These are phyloP conservation scores for Drosophila repleta DNA, from an alignment of 1,140 invertebrate species.

Conservation along the genomic window DNA sequence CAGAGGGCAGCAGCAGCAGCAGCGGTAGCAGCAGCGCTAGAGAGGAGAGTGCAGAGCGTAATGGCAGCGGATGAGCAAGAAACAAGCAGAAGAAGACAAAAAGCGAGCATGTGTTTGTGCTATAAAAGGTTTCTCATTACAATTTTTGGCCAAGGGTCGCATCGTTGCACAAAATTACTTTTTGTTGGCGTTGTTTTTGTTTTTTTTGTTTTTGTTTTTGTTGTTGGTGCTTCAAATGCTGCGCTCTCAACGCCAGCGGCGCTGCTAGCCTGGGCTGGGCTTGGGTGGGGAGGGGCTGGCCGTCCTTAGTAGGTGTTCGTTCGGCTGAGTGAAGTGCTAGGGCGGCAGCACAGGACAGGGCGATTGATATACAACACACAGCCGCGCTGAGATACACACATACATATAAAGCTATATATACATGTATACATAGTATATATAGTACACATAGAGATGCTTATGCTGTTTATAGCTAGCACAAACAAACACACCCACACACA, in stretches of 20 bases:
- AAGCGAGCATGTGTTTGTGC: slow-evolving; percentile 75
- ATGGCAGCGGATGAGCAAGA: slow-evolving; percentile 14
- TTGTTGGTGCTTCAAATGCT: slow-evolving; percentile 12
- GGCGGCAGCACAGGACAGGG: slow-evolving; percentile 42
- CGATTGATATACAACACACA: slow-evolving; percentile 59
- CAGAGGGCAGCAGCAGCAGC: slow-evolving; percentile 5
- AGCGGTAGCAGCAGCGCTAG: not conserved
- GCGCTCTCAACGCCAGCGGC: slow-evolving; percentile 44
- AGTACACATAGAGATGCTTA: slow-evolving; percentile 48
- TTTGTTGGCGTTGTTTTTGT: slow-evolving; percentile 28
- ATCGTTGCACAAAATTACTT: slow-evolving; percentile 79
- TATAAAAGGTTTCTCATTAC: slow-evolving; percentile 81
- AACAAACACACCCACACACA: slow-evolving; percentile 22
- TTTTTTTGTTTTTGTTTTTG: slow-evolving; percentile 17
- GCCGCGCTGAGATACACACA: slow-evolving; percentile 21
- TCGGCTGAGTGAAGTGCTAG: slow-evolving; percentile 16
- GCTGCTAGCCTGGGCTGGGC: slow-evolving; percentile 6
- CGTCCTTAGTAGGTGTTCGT: slow-evolving; percentile 22
- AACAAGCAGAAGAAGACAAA: slow-evolving; percentile 37
- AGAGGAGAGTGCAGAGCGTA: not conserved
- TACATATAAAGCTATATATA: not conserved
- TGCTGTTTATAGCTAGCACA: slow-evolving; percentile 61
- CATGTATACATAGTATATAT: not conserved
- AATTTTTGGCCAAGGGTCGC: slow-evolving; percentile 77
- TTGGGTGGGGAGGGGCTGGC: not conserved